These are phyloP conservation scores for Craterocephalus amniculus DNA, from an alignment of 2,797 vertebrate genomes.

Conservation along the genomic window DNA sequence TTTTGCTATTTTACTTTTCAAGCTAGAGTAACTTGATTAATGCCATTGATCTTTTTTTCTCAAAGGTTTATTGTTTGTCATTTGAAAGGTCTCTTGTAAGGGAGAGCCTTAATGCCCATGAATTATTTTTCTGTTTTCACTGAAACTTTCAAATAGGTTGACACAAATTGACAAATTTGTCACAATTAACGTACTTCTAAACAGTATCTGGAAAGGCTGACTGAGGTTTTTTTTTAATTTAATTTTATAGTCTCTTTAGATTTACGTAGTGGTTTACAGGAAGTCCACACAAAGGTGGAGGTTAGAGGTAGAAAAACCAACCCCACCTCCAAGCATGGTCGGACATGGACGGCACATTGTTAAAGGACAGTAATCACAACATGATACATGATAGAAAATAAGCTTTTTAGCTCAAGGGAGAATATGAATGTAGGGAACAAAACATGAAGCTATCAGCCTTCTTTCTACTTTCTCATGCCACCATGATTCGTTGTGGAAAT, in stretches of 20 bases:
- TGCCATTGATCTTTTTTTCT: neutral
- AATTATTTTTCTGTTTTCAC: neutral
- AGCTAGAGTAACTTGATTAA: no score
- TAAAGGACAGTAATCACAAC: neutral
- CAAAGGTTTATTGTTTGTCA: constrained; percentile 20
- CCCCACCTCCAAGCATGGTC: neutral
- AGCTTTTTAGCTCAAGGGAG: constrained; percentile 34
- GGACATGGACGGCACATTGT: constrained; percentile 10
- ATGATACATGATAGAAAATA: constrained; percentile 9
- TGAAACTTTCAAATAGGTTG: neutral
- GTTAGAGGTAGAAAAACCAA: constrained; percentile 1
- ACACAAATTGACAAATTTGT: neutral
- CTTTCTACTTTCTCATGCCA: constrained; percentile 8
- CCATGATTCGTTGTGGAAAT: constrained; percentile 20
- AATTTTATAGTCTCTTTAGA: constrained; percentile 1
- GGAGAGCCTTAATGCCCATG: constrained; percentile 16
- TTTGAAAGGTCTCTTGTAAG: constrained; percentile 12
- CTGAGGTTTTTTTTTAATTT: neutral
- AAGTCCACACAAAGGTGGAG: constrained; percentile 17
- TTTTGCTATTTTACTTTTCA: no score
- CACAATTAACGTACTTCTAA: neutral
- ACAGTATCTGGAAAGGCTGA: neutral
- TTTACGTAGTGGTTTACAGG: constrained; percentile 3
- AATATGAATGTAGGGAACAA: constrained; percentile 25
- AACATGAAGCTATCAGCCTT: constrained; percentile 23